phyloP scores from a whole-genome alignment of 1,140 invertebrate species.

The Delia radicum region DNA sequence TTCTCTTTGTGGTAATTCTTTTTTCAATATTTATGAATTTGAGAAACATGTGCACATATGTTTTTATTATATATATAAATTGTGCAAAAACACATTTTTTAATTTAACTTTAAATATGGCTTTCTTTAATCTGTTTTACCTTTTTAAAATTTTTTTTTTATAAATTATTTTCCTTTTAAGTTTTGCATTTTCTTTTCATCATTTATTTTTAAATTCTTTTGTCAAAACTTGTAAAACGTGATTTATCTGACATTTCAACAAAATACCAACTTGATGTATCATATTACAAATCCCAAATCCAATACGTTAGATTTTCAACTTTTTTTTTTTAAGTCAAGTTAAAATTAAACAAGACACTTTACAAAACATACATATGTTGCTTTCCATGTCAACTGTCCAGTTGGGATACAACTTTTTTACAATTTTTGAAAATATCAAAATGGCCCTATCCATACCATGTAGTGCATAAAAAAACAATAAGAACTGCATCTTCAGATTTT shows the following conservation, averaged over 20 bases:
- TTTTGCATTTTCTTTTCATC: not conserved
- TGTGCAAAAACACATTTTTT: not conserved
- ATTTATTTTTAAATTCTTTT: not conserved
- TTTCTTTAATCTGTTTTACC: not conserved
- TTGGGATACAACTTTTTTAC: too few species aligned
- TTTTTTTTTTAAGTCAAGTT: not conserved
- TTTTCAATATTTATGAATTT: too few species aligned
- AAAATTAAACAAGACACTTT: not conserved
- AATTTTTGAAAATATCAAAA: too few species aligned
- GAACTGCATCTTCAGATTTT: too few species aligned
- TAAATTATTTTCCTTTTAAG: not conserved
- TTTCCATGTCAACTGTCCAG: too few species aligned
- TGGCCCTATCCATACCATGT: too few species aligned
- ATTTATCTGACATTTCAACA: conserved; percentile 15
- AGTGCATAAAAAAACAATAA: too few species aligned
- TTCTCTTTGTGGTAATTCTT: too few species aligned
- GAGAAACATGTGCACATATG: too few species aligned
- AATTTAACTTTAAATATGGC: not conserved
- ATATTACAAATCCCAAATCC: conserved; percentile 5
- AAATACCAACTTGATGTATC: conserved; percentile 8
- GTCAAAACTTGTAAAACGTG: conserved; percentile 2
- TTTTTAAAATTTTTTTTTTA: not conserved
- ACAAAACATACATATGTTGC: too few species aligned
- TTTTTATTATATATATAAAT: too few species aligned
- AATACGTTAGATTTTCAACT: not conserved